Evolutionary conservation across 2,888 invertebrate genomes (phyloP), one percentile per base, ranked within the genome.

Genomic region (Aricia artaxerxes): DNA sequence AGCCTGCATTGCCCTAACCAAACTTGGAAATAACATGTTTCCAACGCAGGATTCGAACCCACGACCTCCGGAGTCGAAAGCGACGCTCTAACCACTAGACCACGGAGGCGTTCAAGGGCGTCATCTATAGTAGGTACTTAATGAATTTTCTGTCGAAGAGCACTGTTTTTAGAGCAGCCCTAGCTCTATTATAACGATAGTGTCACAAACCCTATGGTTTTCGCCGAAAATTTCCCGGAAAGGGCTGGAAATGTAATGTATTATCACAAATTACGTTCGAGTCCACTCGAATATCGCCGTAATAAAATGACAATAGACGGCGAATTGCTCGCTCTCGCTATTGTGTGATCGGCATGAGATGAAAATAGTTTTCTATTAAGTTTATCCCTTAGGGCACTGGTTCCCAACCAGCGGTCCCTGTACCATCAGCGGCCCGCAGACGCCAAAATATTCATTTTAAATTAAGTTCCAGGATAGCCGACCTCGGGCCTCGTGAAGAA

Each of bases 291-390:
- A 69, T 69, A 64, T 64, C 64, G 5, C 35, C 69, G 69, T 69
- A 69, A 69, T 69, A 69, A 35, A 69, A 69, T 35, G 69, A 69
- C 69, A 69, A 69, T 69, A 35, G 61, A 61, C 61, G 61, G 35
- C 69, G 35, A 38, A 69, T 35, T 11, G 7, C 35, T 13, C 69
- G 31, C 1, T 64, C 24, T 64, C 4, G 31, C 64, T 69, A 69
- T 69, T 69, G 69, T 69, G 35, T 69, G 69, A 38, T 69, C 4
- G 69, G 13, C 16, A 13, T 5, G 69, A 35, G 69, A 38, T 38
- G 13, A 69, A 69, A 69, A 69, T 38, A 69, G 69, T 69, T 69
- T 69, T 69, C 69, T 35, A 69, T 69, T 69, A 69, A 69, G 69
- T 69, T 69, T 31, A 64, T 64, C 35, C 35, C 35, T 13, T 69